These are phyloP conservation scores for Trichonephila clavipes DNA, from an alignment of 1,140 invertebrate genomes.

Conservation along the genomic window DNA sequence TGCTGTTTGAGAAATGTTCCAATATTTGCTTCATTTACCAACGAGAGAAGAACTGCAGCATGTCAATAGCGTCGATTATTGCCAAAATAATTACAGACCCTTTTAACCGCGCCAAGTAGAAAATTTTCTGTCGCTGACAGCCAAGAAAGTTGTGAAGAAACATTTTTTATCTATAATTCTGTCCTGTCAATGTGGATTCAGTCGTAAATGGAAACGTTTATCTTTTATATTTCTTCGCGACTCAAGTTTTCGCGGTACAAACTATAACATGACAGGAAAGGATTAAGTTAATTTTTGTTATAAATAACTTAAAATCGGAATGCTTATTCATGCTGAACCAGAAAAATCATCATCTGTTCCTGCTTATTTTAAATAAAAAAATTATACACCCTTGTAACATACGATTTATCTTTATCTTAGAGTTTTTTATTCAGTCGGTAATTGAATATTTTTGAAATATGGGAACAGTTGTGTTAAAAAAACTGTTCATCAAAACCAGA, in stretches of 20 bases:
- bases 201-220: conserved; percentile 25
- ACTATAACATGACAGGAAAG: not conserved
- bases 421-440: not conserved
- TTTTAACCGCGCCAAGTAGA: not conserved
- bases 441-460: not conserved
- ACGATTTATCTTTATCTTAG: not conserved
- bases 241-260: not conserved
- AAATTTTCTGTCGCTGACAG: not conserved
- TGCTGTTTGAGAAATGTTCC: not conserved
- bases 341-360: not conserved
- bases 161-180: conserved; percentile 41
- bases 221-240: conserved; percentile 8
- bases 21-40: not conserved
- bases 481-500: too few species aligned
- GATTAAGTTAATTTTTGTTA: conserved; percentile 5
- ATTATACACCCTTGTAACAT: not conserved
- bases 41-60: not conserved
- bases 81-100: not conserved
- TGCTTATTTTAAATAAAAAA: not conserved
- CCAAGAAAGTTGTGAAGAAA: not conserved
- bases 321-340: not conserved
- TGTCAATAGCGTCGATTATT: conserved; percentile 3
- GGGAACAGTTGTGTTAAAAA: too few species aligned
- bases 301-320: conserved; percentile 1
- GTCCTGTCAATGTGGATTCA: conserved; percentile 6